Conservation (phyloP, 2,797 vertebrate species). For the Danio kyathit region DNA sequence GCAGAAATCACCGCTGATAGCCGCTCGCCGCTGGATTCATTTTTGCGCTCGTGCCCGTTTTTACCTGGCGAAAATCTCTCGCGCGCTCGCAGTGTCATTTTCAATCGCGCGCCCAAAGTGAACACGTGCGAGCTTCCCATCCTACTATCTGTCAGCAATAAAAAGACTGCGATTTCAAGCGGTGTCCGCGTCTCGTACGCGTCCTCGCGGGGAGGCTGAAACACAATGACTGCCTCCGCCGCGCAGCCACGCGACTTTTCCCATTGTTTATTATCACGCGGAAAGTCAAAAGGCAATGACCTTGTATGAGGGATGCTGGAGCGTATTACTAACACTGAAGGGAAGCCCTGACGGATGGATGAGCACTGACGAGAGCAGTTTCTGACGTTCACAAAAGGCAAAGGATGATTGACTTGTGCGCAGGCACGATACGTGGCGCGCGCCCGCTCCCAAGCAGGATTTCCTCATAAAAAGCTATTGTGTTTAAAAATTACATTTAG, state of each 20-base stretch:
- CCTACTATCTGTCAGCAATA: background rate
- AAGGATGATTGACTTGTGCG: conserved; percentile 41
- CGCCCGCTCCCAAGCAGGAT: background rate
- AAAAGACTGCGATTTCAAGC: conserved; percentile 2
- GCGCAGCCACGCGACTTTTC: conserved; percentile 19
- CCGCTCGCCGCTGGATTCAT: background rate
- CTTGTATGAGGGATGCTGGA: conserved; percentile 39
- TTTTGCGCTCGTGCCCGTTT: conserved; percentile 5
- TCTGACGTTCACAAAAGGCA: conserved; percentile 41
- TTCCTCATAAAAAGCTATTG: background rate
- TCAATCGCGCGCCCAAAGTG: background rate
- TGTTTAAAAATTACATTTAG: background rate
- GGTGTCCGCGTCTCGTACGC: conserved; percentile 1
- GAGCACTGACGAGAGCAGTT: conserved; percentile 29
- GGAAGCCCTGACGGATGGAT: conserved; percentile 20
- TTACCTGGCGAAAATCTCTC: conserved; percentile 17
- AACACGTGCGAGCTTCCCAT: conserved; percentile 7
- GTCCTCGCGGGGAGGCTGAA: background rate
- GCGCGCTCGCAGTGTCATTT: conserved; percentile 9
- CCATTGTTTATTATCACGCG: background rate
- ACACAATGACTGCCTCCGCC: background rate
- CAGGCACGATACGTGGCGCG: conserved; percentile 33
- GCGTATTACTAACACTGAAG: conserved; percentile 28
- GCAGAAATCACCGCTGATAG: background rate
- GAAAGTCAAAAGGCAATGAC: conserved; percentile 38